A percentile compares a stretch with the other conserved stretches of the same genome.
Conservation (phyloP, 2,797 vertebrate genomes). For the Falco columbarius region DNA sequence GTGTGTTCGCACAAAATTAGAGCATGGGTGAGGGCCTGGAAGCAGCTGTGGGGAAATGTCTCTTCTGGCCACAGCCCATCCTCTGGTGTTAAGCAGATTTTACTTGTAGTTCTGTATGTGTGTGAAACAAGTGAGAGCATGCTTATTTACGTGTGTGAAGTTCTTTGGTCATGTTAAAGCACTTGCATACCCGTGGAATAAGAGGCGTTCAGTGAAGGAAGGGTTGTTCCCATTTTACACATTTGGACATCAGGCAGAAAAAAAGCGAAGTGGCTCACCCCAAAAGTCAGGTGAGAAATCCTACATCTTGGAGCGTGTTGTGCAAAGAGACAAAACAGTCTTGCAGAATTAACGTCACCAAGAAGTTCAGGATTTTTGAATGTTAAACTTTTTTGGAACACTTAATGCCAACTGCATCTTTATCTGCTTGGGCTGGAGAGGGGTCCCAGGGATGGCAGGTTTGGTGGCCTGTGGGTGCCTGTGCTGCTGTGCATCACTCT, state of each 20-base stretch:
- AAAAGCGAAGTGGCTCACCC: not conserved
- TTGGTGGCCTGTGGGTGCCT: not conserved
- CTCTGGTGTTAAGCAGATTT: not conserved
- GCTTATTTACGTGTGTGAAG: not conserved
- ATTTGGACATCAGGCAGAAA: not conserved
- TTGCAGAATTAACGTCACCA: not conserved
- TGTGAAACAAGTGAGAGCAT: not conserved
- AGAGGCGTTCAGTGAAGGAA: not conserved
- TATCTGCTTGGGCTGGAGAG: not conserved
- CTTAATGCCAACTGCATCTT: fast-evolving
- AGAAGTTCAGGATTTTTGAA: not conserved
- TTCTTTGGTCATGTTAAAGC: not conserved
- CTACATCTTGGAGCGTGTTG: fast-evolving
- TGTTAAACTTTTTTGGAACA: not conserved
- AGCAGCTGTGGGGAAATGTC: not conserved
- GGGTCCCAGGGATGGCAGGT: not conserved
- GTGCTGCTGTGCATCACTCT: not conserved
- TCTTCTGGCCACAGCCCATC: not conserved
- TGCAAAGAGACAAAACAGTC: fast-evolving
- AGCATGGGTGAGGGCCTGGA: not conserved
- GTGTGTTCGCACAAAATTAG: not conserved
- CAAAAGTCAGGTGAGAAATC: not conserved
- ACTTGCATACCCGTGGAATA: not conserved
- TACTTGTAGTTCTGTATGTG: not conserved
- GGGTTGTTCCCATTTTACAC: not conserved